Evolutionary conservation across 37 sponge, comb jelly and placozoan species (phyloP).

Genomic region (Spongilla lacustris): DNA sequence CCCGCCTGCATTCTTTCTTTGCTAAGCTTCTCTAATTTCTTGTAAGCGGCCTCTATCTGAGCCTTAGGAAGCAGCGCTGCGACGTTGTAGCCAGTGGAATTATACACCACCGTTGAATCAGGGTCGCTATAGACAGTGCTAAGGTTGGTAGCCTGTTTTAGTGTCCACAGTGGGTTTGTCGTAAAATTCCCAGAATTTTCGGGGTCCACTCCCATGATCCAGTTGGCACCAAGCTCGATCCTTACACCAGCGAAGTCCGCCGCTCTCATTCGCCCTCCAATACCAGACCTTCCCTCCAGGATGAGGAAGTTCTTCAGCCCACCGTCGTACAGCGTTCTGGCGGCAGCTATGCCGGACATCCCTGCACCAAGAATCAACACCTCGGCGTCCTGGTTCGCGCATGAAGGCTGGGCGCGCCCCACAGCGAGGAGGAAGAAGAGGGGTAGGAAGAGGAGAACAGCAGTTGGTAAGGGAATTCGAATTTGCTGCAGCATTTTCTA

Average conservation of each 20-base stretch:
- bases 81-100: not conserved
- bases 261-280: not conserved
- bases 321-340: not conserved
- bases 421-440: not conserved
- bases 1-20: not conserved
- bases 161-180: not conserved
- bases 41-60: not conserved
- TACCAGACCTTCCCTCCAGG: not conserved
- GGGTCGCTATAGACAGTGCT: not conserved
- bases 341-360: not conserved
- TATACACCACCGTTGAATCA: not conserved
- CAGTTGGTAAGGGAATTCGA: not conserved
- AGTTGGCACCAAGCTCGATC: conserved; percentile 59
- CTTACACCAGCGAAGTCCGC: not conserved
- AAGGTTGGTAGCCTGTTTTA: not conserved
- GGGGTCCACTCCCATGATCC: conserved; percentile 52
- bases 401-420: not conserved
- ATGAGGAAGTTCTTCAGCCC: not conserved
- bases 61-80: not conserved
- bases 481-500: too few relatives aligned
- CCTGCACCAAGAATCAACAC: not conserved
- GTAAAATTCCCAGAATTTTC: not conserved
- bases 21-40: not conserved
- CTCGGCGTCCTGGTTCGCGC: not conserved
- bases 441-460: not conserved